phyloP scores from a whole-genome alignment of 2,797 vertebrate species.

The Darevskia mixta region DNA sequence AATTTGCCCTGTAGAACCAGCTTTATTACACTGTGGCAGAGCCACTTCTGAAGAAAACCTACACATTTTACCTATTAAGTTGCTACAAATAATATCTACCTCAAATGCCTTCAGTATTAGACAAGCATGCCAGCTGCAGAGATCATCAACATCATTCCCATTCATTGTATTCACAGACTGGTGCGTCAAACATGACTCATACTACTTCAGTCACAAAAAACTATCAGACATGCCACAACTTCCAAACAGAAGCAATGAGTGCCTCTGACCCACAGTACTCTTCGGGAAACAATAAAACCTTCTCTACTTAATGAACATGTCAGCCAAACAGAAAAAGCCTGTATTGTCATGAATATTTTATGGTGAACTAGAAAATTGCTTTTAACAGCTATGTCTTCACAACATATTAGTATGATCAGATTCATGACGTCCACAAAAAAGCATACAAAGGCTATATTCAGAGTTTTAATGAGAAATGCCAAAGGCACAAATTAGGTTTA shows the following conservation, averaged over 20 bases:
- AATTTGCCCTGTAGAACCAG: neutral
- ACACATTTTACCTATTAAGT: neutral
- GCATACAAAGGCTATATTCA: constrained; percentile 81
- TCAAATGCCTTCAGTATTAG: rapidly evolving
- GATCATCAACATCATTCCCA: constrained; percentile 52
- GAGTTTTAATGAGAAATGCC: constrained; percentile 52
- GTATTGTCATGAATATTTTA: constrained; percentile 65
- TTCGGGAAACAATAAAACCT: constrained; percentile 69
- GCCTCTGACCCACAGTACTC: constrained; percentile 71
- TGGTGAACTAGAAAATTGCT: constrained; percentile 59
- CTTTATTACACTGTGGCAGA: rapidly evolving
- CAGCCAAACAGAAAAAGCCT: constrained; percentile 70
- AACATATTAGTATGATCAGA: constrained; percentile 64
- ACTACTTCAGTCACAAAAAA: constrained; percentile 68
- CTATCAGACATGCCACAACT: constrained; percentile 59
- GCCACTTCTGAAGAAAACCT: neutral
- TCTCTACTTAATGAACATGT: constrained; percentile 65
- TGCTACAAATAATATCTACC: neutral
- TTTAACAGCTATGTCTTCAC: constrained; percentile 66
- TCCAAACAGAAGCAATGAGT: constrained; percentile 60
- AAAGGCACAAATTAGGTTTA: constrained; percentile 51
- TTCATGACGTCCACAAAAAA: constrained; percentile 70
- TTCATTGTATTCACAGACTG: constrained; percentile 40
- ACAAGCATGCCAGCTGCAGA: constrained; percentile 41
- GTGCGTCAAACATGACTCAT: constrained; percentile 69